Conservation (phyloP, 2,888 invertebrate genomes). For the Cetonia aurata region DNA sequence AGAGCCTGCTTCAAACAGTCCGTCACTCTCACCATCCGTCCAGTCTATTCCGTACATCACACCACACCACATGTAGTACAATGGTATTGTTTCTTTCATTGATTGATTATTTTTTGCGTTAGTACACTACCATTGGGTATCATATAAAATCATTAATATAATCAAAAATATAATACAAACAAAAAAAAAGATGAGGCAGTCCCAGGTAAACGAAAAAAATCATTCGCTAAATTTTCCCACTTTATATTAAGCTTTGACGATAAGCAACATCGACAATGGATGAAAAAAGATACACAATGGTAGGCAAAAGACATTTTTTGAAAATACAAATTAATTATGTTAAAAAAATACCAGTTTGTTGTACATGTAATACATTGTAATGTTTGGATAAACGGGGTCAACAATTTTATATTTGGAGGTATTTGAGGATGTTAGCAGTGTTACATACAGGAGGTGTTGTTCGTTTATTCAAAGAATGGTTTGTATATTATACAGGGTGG, state of each 20-base stretch:
- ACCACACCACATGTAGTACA: slow-evolving; percentile 49
- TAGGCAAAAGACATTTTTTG: slow-evolving; percentile 36
- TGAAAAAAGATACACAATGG: slow-evolving; percentile 30
- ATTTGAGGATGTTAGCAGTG: neutral
- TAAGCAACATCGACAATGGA: too few species aligned
- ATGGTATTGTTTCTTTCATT: slow-evolving; percentile 40
- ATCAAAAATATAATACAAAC: neutral
- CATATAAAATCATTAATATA: neutral
- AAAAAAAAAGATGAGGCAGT: too few species aligned
- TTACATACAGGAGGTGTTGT: neutral
- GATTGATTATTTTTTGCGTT: slow-evolving; percentile 12
- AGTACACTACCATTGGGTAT: slow-evolving; percentile 36
- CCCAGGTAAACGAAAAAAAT: too few species aligned
- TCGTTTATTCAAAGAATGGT: too few species aligned
- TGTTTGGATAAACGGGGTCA: slow-evolving; percentile 33
- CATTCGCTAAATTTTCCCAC: neutral
- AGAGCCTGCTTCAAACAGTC: slow-evolving; percentile 70
- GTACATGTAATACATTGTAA: slow-evolving; percentile 48
- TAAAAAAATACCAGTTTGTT: slow-evolving; percentile 42
- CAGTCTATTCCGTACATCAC: slow-evolving; percentile 49
- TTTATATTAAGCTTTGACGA: neutral
- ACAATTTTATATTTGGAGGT: neutral
- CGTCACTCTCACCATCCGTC: slow-evolving; percentile 52
- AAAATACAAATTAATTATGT: slow-evolving; percentile 36
- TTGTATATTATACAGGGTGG: too few species aligned